Evolutionary conservation across 37 sponge, comb jelly and placozoan genomes (phyloP).

Genomic region (Beroe ovata): DNA sequence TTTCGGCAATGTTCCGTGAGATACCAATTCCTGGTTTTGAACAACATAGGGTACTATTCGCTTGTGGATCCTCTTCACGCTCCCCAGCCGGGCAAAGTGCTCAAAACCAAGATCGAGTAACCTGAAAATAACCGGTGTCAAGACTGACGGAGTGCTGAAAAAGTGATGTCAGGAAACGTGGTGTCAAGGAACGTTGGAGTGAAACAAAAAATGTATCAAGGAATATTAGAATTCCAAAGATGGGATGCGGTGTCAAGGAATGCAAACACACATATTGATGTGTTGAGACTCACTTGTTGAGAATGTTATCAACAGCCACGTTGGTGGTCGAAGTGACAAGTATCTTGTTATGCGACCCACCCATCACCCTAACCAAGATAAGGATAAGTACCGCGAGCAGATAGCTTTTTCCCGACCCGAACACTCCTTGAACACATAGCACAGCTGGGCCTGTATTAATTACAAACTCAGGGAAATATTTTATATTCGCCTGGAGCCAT

Average conservation of each 20-base stretch:
- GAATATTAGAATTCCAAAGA: too few relatives aligned
- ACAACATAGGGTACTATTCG: slow-evolving; percentile 67
- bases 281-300: slow-evolving; percentile 20
- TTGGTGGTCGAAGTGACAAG: slow-evolving; percentile 73
- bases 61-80: slow-evolving; percentile 72
- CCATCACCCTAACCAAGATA: slow-evolving; percentile 63
- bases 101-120: slow-evolving; percentile 68
- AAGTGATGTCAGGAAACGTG: too few relatives aligned
- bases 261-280: too few relatives aligned
- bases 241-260: too few relatives aligned
- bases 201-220: too few relatives aligned
- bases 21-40: not conserved
- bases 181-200: too few relatives aligned
- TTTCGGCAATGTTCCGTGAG: not conserved
- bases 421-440: slow-evolving; percentile 69
- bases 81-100: slow-evolving; percentile 70
- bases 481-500: too few relatives aligned
- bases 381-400: slow-evolving; percentile 69
- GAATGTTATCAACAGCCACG: slow-evolving; percentile 72
- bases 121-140: too few relatives aligned
- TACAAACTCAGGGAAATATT: too few relatives aligned
- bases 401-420: slow-evolving; percentile 74
- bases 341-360: not conserved
- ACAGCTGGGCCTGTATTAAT: too few relatives aligned
- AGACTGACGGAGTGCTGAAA: too few relatives aligned